Conservation (phyloP, 2,797 vertebrate genomes). For the Enteromius unitaeniatus region DNA sequence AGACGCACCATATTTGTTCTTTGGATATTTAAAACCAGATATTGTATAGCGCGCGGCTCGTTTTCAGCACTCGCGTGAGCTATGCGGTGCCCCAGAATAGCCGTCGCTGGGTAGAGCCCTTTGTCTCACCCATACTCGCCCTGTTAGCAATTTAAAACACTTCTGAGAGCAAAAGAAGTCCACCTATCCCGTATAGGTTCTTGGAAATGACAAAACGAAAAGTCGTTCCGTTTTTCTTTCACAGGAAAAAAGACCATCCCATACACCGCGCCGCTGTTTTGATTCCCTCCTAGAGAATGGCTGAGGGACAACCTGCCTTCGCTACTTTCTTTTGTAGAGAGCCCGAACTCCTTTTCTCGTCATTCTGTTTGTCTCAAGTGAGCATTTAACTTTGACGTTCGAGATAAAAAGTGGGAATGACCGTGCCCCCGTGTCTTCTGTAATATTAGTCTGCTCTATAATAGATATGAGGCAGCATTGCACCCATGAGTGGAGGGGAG, state of each 20-base stretch:
- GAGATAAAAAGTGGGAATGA: conserved; percentile 13
- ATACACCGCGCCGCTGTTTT: conserved; percentile 17
- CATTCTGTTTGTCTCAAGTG: not conserved
- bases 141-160: not conserved
- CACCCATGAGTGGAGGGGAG: conserved; percentile 8
- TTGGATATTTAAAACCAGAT: conserved; percentile 10
- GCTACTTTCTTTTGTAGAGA: conserved; percentile 1
- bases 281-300: not conserved
- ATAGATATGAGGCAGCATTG: conserved; percentile 9
- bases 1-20: conserved; percentile 45
- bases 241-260: conserved; percentile 10
- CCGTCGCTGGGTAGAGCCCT: conserved; percentile 25
- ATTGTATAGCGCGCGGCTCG: conserved; percentile 24
- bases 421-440: conserved; percentile 10
- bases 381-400: not conserved
- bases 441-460: conserved; percentile 12
- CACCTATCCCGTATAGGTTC: not conserved
- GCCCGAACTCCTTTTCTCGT: not conserved
- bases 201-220: conserved; percentile 9
- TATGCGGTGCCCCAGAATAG: conserved; percentile 45
- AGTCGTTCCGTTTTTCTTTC: not conserved
- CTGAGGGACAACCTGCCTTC: conserved; percentile 3
- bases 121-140: conserved; percentile 39
- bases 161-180: conserved; percentile 2
- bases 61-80: conserved; percentile 20